phyloP scores from a whole-genome alignment of 2,113 vertebrate genomes.

The Dermatemys mawii region DNA sequence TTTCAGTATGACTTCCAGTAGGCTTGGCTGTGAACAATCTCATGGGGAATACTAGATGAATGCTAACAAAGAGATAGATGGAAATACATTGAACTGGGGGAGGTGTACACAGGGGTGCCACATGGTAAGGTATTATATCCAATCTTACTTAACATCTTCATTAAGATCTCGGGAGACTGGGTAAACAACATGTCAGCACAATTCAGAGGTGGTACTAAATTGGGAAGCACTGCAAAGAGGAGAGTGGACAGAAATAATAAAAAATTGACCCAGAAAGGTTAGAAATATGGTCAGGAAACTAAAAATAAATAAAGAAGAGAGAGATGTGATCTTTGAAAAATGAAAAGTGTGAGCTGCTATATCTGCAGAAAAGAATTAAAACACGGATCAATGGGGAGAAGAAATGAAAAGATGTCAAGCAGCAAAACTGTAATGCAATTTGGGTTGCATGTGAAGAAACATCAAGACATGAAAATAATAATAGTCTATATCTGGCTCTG shows the following conservation, averaged over 20 bases:
- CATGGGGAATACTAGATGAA: not conserved
- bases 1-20: not conserved
- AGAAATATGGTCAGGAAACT: not conserved
- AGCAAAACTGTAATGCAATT: not conserved
- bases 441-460: fast-evolving
- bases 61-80: not conserved
- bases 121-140: not conserved
- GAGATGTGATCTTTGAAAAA: not conserved
- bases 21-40: not conserved
- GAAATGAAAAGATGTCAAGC: not conserved
- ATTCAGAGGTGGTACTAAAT: not conserved
- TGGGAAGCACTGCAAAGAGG: not conserved
- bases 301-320: not conserved
- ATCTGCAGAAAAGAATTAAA: not conserved
- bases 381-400: not conserved
- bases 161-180: not conserved
- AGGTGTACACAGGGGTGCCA: not conserved
- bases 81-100: not conserved
- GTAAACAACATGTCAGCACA: slow-evolving; percentile 10
- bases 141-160: slow-evolving; percentile 8
- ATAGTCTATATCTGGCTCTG: not conserved
- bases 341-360: not conserved
- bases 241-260: not conserved
- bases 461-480: not conserved
- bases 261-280: not conserved